These are phyloP conservation scores for Leguminivora glycinivorella DNA, from an alignment of 1,140 invertebrate species.

Conservation along the genomic window DNA sequence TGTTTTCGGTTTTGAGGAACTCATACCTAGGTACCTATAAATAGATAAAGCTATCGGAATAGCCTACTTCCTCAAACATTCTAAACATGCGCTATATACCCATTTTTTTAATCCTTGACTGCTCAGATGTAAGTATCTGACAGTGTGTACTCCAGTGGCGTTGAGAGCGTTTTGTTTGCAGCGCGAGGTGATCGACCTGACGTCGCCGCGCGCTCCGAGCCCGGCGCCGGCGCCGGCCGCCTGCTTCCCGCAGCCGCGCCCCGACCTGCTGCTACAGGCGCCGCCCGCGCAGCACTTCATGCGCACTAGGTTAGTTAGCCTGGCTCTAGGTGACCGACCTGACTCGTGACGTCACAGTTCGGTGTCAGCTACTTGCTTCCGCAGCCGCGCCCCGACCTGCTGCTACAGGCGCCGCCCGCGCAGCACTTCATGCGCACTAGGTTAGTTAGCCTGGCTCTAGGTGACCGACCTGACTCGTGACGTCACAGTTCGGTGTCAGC, in stretches of 20 bases:
- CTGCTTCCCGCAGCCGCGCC: background rate
- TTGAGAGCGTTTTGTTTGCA: slow-evolving; percentile 32
- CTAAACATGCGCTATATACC: too few species aligned
- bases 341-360: too few species aligned
- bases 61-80: too few species aligned
- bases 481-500: slow-evolving; percentile 40
- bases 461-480: slow-evolving; percentile 69
- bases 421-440: slow-evolving; percentile 24
- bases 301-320: background rate
- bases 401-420: slow-evolving; percentile 34
- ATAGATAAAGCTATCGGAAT: too few species aligned
- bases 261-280: slow-evolving; percentile 30
- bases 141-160: background rate
- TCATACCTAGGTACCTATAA: too few species aligned
- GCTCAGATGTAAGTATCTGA: too few species aligned
- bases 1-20: too few species aligned
- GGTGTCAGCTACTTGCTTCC: too few species aligned
- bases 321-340: too few species aligned
- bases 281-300: slow-evolving; percentile 33
- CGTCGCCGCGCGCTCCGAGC: slow-evolving; percentile 42
- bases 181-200: slow-evolving; percentile 64
- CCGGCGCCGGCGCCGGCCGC: slow-evolving; percentile 36
- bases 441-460: slow-evolving; percentile 38
- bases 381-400: too few species aligned
- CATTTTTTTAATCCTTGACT: too few species aligned